Conservation (phyloP, 2,888 invertebrate genomes). For the Latrodectus hesperus region DNA sequence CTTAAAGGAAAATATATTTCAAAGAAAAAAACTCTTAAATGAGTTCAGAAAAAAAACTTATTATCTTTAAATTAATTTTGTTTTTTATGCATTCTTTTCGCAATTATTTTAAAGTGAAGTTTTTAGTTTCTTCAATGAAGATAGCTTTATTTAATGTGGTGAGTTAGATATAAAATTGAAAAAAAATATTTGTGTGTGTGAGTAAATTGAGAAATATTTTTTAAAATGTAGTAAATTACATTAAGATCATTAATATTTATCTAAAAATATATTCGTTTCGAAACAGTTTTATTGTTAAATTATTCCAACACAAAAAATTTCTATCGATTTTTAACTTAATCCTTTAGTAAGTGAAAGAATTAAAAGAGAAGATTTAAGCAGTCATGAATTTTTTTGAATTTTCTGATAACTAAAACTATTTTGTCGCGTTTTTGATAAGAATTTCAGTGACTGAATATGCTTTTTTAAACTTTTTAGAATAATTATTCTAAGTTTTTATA, state of each 20-base stretch:
- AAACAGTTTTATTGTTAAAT: neutral
- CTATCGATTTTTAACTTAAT: too few species aligned
- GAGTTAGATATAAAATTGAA: neutral
- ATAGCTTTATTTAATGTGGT: neutral
- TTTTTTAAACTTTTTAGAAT: too few species aligned
- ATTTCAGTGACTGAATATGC: too few species aligned
- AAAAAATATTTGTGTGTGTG: neutral
- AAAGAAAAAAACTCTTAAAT: neutral
- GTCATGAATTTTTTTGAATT: too few species aligned
- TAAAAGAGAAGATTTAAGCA: too few species aligned
- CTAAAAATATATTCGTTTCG: neutral
- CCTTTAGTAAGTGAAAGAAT: too few species aligned
- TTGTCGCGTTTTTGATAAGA: too few species aligned
- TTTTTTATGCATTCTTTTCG: neutral
- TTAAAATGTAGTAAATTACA: neutral
- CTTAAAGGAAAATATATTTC: neutral
- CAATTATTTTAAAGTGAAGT: neutral
- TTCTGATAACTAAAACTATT: too few species aligned
- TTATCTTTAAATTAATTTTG: neutral
- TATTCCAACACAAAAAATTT: too few species aligned
- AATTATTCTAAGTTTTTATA: too few species aligned
- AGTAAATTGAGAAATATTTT: neutral
- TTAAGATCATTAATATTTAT: neutral
- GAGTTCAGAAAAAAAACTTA: neutral
- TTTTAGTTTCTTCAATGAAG: neutral